These are phyloP conservation scores for Creontiades dilutus DNA, from an alignment of 2,888 invertebrate species.

Conservation along the genomic window DNA sequence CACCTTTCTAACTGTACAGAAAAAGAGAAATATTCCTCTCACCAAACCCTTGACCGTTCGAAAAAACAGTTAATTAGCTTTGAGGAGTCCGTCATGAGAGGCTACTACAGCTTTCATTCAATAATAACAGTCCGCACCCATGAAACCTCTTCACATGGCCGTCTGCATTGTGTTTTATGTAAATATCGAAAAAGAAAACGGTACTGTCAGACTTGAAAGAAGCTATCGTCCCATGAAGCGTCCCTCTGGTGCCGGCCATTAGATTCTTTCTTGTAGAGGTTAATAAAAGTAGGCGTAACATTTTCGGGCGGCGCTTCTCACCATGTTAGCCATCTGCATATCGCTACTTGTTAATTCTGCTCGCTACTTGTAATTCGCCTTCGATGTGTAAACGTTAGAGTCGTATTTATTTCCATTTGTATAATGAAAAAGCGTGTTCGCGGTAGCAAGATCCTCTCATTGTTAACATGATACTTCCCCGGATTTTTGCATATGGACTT, in stretches of 20 bases:
- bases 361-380: conserved; percentile 19
- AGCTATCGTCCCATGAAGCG: not conserved
- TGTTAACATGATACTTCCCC: conserved; percentile 8
- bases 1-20: not conserved
- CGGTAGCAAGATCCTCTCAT: conserved; percentile 6
- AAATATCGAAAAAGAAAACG: conserved; percentile 4
- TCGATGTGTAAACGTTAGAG: not conserved
- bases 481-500: not conserved
- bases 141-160: conserved; percentile 6
- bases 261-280: not conserved
- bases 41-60: not conserved
- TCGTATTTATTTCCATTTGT: not conserved
- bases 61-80: not conserved
- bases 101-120: conserved; percentile 18
- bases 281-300: conserved; percentile 24
- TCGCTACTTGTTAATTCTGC: conserved; percentile 7
- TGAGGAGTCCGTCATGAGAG: conserved; percentile 12
- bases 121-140: conserved; percentile 23
- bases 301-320: not conserved
- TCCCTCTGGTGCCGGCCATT: not conserved
- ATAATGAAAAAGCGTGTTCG: conserved; percentile 7
- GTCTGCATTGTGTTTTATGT: conserved; percentile 16
- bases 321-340: not conserved
- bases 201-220: not conserved
- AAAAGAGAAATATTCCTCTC: not conserved